phyloP scores from a whole-genome alignment of 1,140 invertebrate genomes.

The Zaprionus nigranus region DNA sequence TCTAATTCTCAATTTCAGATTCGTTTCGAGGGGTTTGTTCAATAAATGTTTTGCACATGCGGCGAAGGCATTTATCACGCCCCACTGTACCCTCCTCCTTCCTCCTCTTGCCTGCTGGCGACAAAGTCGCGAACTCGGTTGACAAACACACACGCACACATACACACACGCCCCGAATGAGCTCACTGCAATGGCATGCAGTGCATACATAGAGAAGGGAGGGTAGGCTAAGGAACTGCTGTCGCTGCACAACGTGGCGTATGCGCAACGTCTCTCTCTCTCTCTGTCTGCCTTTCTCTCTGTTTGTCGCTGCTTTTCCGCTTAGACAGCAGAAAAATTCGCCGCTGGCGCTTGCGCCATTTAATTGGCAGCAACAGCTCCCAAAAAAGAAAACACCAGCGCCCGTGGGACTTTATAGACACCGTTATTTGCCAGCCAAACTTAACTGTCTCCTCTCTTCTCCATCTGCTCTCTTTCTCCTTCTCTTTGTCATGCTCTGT shows the following conservation, averaged over 20 bases:
- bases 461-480: neutral
- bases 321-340: conserved; percentile 63
- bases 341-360: conserved; percentile 64
- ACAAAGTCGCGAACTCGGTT: conserved; percentile 69
- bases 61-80: conserved; percentile 63
- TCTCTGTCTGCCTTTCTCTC: conserved; percentile 2
- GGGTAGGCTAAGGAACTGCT: conserved; percentile 42
- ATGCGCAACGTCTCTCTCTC: conserved; percentile 64
- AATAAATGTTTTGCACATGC: conserved; percentile 64
- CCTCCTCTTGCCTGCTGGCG: conserved; percentile 24
- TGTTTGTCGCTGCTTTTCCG: conserved; percentile 27
- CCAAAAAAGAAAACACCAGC: neutral
- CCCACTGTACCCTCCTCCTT: conserved; percentile 1
- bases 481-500: neutral
- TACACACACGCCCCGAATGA: conserved; percentile 59
- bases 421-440: neutral
- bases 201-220: conserved; percentile 52
- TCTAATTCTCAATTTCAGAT: conserved; percentile 57
- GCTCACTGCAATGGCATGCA: conserved; percentile 80
- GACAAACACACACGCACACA: conserved; percentile 61
- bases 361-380: conserved; percentile 44
- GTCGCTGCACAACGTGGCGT: conserved; percentile 75
- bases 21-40: conserved; percentile 60
- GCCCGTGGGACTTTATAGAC: conserved; percentile 26
- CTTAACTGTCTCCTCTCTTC: neutral